phyloP scores from a whole-genome alignment of 2,888 invertebrate genomes.

The Agrypnus murinus region DNA sequence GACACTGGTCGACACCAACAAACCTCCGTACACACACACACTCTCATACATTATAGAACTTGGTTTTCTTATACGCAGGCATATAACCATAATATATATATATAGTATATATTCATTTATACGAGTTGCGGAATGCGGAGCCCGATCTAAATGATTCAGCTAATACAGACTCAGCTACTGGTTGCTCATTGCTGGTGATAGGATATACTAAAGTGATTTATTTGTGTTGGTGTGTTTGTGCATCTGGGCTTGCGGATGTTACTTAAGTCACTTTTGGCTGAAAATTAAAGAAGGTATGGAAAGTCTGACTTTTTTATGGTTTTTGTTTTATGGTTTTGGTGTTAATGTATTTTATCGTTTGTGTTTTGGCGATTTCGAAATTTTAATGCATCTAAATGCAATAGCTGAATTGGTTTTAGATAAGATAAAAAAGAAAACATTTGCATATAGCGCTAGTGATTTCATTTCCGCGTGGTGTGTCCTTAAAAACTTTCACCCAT shows the following conservation, averaged over 20 bases:
- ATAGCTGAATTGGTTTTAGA: too few species aligned
- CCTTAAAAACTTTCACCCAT: too few species aligned
- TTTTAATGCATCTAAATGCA: too few species aligned
- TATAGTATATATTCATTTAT: too few species aligned
- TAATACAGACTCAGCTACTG: neutral
- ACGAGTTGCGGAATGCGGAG: slow-evolving; percentile 38
- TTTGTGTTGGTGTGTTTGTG: slow-evolving; percentile 20
- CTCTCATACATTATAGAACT: slow-evolving; percentile 11
- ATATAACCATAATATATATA: too few species aligned
- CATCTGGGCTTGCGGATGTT: slow-evolving; percentile 20
- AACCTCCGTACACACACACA: slow-evolving; percentile 7
- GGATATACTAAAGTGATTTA: slow-evolving; percentile 34
- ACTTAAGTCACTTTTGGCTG: slow-evolving; percentile 6
- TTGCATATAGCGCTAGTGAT: too few species aligned
- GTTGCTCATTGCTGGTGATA: slow-evolving; percentile 15
- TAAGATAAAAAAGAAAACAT: too few species aligned
- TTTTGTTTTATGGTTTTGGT: too few species aligned
- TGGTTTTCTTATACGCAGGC: neutral
- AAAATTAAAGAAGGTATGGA: neutral
- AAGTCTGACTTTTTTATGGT: too few species aligned
- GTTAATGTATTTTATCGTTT: too few species aligned
- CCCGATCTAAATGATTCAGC: slow-evolving; percentile 37
- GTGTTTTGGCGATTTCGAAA: too few species aligned
- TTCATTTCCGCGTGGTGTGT: too few species aligned
- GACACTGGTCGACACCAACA: slow-evolving; percentile 44